phyloP scores from a whole-genome alignment of 1,140 invertebrate species.

The Cydia amplana region DNA sequence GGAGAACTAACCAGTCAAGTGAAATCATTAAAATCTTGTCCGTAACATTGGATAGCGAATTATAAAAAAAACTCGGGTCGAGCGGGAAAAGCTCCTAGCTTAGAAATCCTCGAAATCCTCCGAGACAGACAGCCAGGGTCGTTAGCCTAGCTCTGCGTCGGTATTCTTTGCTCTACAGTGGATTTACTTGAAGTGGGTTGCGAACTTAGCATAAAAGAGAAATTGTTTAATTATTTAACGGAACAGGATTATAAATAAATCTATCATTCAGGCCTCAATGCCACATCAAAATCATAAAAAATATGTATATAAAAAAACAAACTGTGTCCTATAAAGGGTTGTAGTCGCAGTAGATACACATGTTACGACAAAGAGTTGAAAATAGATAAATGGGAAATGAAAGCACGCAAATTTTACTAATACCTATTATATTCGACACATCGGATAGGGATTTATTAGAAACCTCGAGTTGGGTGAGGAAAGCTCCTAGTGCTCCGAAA shows the following conservation, averaged over 20 bases:
- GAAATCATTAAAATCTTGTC: slow-evolving; percentile 17
- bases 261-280: no score
- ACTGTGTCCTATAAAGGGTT: no score
- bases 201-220: not conserved
- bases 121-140: not conserved
- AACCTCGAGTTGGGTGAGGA: not conserved
- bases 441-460: not conserved
- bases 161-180: not conserved
- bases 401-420: not conserved
- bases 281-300: no score
- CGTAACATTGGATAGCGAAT: not conserved
- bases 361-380: no score
- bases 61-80: slow-evolving; percentile 9
- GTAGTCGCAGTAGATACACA: no score
- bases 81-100: not conserved
- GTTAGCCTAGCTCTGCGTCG: not conserved
- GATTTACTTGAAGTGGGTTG: not conserved
- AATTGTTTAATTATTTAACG: no score
- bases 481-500: not conserved
- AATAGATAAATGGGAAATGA: not conserved
- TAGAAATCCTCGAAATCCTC: slow-evolving; percentile 2
- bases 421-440: not conserved
- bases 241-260: no score
- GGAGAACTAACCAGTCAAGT: not conserved
- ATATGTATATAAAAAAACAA: no score